Percentiles rank a stretch among this genome's conserved stretches.
Evolutionary conservation across 2,888 invertebrate species (phyloP).

Genomic region (Trichacis sp.): DNA sequence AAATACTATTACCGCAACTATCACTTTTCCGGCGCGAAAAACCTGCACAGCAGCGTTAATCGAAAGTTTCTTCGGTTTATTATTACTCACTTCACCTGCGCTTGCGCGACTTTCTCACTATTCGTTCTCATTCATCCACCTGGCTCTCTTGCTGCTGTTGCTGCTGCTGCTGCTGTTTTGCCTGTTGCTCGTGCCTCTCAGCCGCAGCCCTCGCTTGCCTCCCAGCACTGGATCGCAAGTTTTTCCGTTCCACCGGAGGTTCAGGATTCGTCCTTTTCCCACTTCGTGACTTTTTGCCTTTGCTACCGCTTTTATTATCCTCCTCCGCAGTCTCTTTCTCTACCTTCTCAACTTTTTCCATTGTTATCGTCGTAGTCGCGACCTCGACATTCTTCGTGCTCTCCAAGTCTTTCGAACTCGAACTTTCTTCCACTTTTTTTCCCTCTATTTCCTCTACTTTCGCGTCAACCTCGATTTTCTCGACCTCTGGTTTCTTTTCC

Average conservation of each 20-base stretch:
- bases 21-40: constrained; percentile 29
- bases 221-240: constrained; percentile 80
- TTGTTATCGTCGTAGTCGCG: constrained; percentile 14
- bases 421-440: not conserved
- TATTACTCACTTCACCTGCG: constrained; percentile 27
- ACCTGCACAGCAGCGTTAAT: not conserved
- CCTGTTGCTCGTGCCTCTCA: constrained; percentile 64
- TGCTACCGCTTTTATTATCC: constrained; percentile 55
- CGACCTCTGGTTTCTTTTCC: not conserved
- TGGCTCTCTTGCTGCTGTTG: constrained; percentile 64
- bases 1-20: constrained; percentile 61
- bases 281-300: constrained; percentile 62
- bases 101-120: constrained; percentile 46
- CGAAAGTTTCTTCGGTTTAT: no score
- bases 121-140: constrained; percentile 41
- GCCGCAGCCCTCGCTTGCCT: constrained; percentile 75
- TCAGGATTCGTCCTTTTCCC: constrained; percentile 70
- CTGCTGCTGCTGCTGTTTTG: constrained; percentile 73
- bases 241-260: constrained; percentile 74
- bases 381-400: not conserved
- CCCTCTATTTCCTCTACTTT: not conserved
- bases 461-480: not conserved
- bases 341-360: not conserved
- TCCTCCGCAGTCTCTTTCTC: constrained; percentile 47
- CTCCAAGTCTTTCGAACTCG: not conserved